These are phyloP conservation scores for Sinocyclocheilus rhinocerous DNA, from an alignment of 2,113 vertebrate genomes.

Conservation along the genomic window DNA sequence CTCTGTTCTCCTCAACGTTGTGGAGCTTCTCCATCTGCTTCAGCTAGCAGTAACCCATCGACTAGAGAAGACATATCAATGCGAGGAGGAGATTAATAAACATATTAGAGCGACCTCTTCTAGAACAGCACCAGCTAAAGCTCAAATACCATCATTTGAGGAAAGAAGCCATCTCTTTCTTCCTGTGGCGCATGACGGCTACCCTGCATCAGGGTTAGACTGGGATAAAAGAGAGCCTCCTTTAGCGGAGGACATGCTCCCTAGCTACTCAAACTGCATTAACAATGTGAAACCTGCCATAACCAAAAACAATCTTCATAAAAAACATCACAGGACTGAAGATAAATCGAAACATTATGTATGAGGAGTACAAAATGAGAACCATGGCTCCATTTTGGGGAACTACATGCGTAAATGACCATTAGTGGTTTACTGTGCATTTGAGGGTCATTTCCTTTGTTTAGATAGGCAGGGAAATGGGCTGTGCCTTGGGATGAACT, in stretches of 20 bases:
- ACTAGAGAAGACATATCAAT: slow-evolving; percentile 64
- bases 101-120: background rate
- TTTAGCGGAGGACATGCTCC: slow-evolving; percentile 58
- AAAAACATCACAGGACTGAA: slow-evolving; percentile 54
- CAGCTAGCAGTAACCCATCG: slow-evolving; percentile 68
- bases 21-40: slow-evolving; percentile 86
- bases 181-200: slow-evolving; percentile 9
- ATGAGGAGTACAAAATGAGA: slow-evolving; percentile 55
- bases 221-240: slow-evolving; percentile 50
- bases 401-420: background rate
- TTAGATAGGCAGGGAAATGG: slow-evolving; percentile 63
- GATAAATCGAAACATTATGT: slow-evolving; percentile 71
- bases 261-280: slow-evolving; percentile 72
- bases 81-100: background rate
- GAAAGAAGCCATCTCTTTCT: slow-evolving; percentile 45
- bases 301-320: slow-evolving; percentile 53
- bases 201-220: slow-evolving; percentile 58
- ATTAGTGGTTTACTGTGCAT: slow-evolving; percentile 59
- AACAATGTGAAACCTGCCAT: slow-evolving; percentile 53
- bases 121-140: background rate
- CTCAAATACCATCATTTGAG: slow-evolving; percentile 36
- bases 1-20: slow-evolving; percentile 87
- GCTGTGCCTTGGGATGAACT: slow-evolving; percentile 54
- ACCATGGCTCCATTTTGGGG: background rate
- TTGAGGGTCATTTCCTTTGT: slow-evolving; percentile 53